phyloP scores from a whole-genome alignment of 2,888 invertebrate species.

The Rhynchonema sp. region DNA sequence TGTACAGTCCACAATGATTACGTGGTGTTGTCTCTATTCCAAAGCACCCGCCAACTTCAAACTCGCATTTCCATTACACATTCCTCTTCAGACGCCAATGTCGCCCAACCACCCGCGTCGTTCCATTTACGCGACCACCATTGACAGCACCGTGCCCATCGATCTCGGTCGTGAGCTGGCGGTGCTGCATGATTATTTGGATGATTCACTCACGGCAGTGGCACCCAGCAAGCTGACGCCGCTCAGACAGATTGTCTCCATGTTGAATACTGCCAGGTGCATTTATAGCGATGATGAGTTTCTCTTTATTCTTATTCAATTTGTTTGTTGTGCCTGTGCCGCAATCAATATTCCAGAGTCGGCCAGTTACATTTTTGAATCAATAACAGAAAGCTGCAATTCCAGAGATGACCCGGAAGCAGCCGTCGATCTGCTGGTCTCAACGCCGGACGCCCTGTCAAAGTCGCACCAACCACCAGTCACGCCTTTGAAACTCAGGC shows the following conservation, averaged over 20 bases:
- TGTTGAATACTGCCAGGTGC: too few relatives aligned
- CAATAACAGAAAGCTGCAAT: too few relatives aligned
- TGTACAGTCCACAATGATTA: too few relatives aligned
- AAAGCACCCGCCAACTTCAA: too few relatives aligned
- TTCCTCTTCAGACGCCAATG: constrained; percentile 3
- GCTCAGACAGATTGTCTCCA: neutral
- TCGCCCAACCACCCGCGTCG: constrained; percentile 1
- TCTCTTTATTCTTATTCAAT: too few relatives aligned
- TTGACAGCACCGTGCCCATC: constrained; percentile 9
- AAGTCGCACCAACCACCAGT: neutral
- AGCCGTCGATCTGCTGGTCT: neutral
- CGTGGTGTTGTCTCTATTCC: too few relatives aligned
- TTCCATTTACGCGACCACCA: too few relatives aligned
- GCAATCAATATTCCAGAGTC: too few relatives aligned
- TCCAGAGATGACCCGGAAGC: neutral
- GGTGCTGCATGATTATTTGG: constrained; percentile 19
- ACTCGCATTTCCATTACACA: too few relatives aligned
- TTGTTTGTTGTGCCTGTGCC: too few relatives aligned
- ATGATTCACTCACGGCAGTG: neutral
- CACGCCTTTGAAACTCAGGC: neutral
- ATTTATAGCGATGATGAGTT: too few relatives aligned
- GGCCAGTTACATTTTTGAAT: neutral
- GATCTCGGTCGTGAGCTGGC: constrained; percentile 24
- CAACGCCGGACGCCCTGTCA: neutral
- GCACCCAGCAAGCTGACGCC: neutral